A percentile compares a stretch with the other conserved stretches of the same genome.
Conservation (phyloP, 2,888 invertebrate genomes). For the Scelioninae gen. 2 region DNA sequence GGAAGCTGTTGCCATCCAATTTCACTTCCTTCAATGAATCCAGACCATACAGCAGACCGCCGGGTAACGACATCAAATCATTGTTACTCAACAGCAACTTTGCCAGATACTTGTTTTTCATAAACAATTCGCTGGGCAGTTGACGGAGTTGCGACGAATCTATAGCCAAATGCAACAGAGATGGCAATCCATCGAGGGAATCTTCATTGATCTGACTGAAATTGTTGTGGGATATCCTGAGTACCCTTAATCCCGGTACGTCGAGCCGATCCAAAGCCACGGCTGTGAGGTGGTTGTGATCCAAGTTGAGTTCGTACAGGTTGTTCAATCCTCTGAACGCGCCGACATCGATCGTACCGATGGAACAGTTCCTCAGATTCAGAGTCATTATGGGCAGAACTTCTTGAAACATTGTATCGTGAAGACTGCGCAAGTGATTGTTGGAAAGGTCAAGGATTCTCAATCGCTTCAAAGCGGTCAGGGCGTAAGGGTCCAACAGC, state of each 20-base stretch:
- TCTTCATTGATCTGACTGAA: constrained; percentile 83
- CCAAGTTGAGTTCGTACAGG: constrained; percentile 86
- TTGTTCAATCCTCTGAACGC: constrained; percentile 85
- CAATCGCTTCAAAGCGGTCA: constrained; percentile 85
- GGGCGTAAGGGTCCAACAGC: constrained; percentile 83
- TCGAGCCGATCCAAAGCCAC: constrained; percentile 83
- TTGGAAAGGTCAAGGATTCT: constrained; percentile 87
- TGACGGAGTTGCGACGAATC: constrained; percentile 76
- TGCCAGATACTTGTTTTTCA: constrained; percentile 86
- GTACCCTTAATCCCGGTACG: constrained; percentile 84
- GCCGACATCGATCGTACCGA: constrained; percentile 83
- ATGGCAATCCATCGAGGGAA: constrained; percentile 85
- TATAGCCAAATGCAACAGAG: too few relatives aligned
- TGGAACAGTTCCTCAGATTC: constrained; percentile 86
- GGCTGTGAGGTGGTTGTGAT: constrained; percentile 83
- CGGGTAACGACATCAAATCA: constrained; percentile 81
- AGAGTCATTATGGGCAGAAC: constrained; percentile 84
- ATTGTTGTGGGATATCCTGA: constrained; percentile 87
- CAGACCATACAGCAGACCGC: constrained; percentile 84
- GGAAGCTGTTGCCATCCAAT: constrained; percentile 84
- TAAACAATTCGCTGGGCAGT: constrained; percentile 83
- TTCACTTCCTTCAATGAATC: constrained; percentile 86
- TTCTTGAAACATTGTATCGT: constrained; percentile 85
- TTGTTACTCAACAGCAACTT: constrained; percentile 86
- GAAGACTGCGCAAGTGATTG: constrained; percentile 84